Evolutionary conservation across 2,888 invertebrate species (phyloP).

Genomic region (Rotaria magnacalcarata): DNA sequence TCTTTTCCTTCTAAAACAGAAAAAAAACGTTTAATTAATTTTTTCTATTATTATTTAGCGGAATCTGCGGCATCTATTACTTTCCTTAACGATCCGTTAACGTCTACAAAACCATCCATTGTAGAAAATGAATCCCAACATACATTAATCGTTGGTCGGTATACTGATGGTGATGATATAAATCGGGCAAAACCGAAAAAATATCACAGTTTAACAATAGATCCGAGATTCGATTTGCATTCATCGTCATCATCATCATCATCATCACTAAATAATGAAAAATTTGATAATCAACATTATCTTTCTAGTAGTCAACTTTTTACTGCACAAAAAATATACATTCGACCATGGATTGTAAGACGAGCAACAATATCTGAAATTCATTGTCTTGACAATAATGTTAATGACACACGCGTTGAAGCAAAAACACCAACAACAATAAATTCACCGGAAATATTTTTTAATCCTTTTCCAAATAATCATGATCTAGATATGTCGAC

Average conservation of each 20-base stretch:
- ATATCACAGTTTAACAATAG: neutral
- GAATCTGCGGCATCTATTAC: neutral
- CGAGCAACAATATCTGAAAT: neutral
- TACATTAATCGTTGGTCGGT: neutral
- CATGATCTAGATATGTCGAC: neutral
- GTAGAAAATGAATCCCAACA: neutral
- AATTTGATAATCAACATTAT: neutral
- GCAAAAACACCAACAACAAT: neutral
- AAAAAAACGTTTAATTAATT: too few relatives aligned
- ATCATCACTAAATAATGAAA: neutral
- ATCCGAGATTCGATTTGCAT: neutral
- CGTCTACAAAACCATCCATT: neutral
- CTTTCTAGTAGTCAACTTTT: conserved; percentile 19
- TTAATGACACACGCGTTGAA: neutral
- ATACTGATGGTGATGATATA: neutral
- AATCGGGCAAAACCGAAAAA: neutral
- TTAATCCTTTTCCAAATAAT: neutral
- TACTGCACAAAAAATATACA: neutral
- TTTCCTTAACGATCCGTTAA: neutral
- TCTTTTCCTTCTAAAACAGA: neutral
- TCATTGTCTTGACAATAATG: neutral
- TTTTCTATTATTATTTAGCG: neutral
- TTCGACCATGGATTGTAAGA: neutral
- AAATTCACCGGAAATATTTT: neutral
- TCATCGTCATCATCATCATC: neutral